phyloP scores from a whole-genome alignment of 2,113 vertebrate species.

The Hippolais icterina region DNA sequence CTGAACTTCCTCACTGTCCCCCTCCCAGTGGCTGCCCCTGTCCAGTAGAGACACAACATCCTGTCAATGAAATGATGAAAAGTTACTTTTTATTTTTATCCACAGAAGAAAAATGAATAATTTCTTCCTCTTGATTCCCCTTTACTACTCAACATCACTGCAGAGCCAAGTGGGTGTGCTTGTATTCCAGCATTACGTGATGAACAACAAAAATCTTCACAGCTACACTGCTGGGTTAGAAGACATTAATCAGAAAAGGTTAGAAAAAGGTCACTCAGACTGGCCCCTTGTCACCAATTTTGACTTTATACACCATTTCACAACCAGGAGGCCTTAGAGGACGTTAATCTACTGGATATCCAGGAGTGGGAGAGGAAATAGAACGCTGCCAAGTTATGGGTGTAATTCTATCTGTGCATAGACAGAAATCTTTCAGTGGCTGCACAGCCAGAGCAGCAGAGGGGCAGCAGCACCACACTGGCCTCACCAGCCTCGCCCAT shows the following conservation, averaged over 20 bases:
- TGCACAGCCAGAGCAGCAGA: not conserved
- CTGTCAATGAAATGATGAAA: not conserved
- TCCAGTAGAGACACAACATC: not conserved
- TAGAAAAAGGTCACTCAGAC: not conserved
- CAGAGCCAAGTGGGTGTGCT: not conserved
- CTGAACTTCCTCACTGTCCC: not conserved
- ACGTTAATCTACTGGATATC: not conserved
- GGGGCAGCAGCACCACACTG: not conserved
- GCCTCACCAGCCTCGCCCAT: not conserved
- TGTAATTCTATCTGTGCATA: not conserved
- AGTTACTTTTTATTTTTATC: not conserved
- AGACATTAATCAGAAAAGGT: not conserved
- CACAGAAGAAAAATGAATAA: not conserved
- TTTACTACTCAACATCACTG: not conserved
- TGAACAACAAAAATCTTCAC: not conserved
- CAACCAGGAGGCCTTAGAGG: constrained; percentile 10
- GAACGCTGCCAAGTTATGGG: constrained; percentile 3
- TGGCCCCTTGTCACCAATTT: not conserved
- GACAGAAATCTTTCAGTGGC: not conserved
- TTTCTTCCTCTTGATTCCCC: not conserved
- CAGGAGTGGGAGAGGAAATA: constrained; percentile 35
- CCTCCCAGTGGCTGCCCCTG: not conserved
- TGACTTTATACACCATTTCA: constrained; percentile 48
- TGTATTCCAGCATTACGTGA: not conserved
- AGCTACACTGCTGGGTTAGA: not conserved